Percentiles rank a stretch among this genome's conserved stretches.
phyloP scores from a whole-genome alignment of 2,888 invertebrate genomes.

The Cheilosia soror region DNA sequence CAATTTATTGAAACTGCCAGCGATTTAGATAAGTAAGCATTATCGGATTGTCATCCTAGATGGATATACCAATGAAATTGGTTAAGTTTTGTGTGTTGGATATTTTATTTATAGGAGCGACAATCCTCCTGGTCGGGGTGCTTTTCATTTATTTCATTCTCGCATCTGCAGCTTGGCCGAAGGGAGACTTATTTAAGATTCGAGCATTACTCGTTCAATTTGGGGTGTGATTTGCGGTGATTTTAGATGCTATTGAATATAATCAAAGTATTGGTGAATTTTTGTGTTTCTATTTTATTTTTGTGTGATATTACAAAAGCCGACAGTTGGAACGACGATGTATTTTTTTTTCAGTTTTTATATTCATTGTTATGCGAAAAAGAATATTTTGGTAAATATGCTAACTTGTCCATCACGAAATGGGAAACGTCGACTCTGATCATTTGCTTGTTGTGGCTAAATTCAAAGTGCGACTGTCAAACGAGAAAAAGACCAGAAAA shows the following conservation, averaged over 20 bases:
- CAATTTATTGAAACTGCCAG: conserved; percentile 57
- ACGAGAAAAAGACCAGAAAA: too few species aligned
- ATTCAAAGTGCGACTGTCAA: too few species aligned
- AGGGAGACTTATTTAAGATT: conserved; percentile 8
- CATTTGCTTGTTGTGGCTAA: too few species aligned
- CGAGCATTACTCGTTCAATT: conserved; percentile 17
- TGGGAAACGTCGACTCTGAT: too few species aligned
- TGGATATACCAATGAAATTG: conserved; percentile 45
- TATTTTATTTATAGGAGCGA: conserved; percentile 46
- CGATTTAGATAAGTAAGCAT: conserved; percentile 64
- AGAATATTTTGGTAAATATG: too few species aligned
- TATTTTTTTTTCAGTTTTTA: too few species aligned
- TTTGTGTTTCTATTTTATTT: conserved; percentile 5
- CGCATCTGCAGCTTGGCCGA: conserved; percentile 1
- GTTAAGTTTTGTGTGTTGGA: conserved; percentile 49
- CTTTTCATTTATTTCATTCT: too few species aligned
- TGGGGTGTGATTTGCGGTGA: conserved; percentile 28
- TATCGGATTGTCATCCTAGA: conserved; percentile 61
- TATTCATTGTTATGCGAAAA: not conserved
- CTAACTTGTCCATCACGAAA: too few species aligned
- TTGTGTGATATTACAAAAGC: conserved; percentile 7
- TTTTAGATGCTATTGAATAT: conserved; percentile 32
- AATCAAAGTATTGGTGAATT: conserved; percentile 5
- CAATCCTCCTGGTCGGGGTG: conserved; percentile 12
- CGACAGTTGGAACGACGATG: not conserved